phyloP scores from a whole-genome alignment of 2,888 invertebrate species.

The Drosophila lutescens region DNA sequence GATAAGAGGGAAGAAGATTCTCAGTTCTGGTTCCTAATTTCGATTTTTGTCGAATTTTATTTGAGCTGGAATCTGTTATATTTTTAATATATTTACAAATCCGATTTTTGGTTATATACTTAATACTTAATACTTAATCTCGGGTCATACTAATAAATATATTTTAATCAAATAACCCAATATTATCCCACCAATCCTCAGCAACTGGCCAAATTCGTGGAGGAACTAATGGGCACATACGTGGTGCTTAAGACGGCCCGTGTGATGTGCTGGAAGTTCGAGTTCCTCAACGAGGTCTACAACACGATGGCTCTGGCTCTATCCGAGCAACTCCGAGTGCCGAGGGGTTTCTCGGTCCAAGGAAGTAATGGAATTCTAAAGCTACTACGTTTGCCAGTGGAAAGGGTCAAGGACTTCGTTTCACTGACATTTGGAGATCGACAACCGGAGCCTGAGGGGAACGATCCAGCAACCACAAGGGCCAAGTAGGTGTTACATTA shows the following conservation, averaged over 20 bases:
- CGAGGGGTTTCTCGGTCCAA: conserved; percentile 8
- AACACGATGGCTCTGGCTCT: conserved; percentile 79
- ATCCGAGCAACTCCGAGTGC: conserved; percentile 65
- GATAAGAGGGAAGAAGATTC: too few relatives aligned
- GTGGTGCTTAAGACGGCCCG: conserved; percentile 80
- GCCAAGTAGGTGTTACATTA: conserved; percentile 27
- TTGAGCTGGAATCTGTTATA: too few relatives aligned
- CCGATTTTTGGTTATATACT: too few relatives aligned
- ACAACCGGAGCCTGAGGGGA: conserved; percentile 67
- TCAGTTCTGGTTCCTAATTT: too few relatives aligned
- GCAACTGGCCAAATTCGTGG: conserved; percentile 70
- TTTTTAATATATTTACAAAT: too few relatives aligned
- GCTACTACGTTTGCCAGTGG: conserved; percentile 63
- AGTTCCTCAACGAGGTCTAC: conserved; percentile 82
- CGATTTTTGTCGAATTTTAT: too few relatives aligned
- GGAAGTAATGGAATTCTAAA: conserved; percentile 41
- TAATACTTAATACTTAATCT: too few relatives aligned
- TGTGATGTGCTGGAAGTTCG: conserved; percentile 83
- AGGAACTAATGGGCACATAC: conserved; percentile 80
- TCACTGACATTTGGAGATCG: conserved; percentile 80
- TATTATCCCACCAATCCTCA: conserved; percentile 6
- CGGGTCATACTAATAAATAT: too few relatives aligned
- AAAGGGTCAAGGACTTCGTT: conserved; percentile 65
- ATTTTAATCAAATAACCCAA: too few relatives aligned
- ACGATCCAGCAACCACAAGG: conserved; percentile 13